Percentiles rank a stretch among this genome's conserved stretches.
These are phyloP conservation scores for Vanessa cardui DNA, from an alignment of 2,888 invertebrate species.

Conservation along the genomic window DNA sequence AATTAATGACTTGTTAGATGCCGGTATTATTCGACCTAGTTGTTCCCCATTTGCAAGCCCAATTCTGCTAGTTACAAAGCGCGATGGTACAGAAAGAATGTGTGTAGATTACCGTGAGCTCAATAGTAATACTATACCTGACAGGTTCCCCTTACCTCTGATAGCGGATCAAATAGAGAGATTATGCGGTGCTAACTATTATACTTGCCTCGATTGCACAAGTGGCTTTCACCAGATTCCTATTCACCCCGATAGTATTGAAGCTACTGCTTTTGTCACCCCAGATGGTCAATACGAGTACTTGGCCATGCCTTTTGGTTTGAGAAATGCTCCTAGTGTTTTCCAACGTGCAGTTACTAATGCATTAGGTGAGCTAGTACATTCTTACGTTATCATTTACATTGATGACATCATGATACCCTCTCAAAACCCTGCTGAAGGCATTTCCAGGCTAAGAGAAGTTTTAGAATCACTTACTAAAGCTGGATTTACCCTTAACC, in stretches of 20 bases:
- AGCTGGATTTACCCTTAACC: constrained; percentile 24
- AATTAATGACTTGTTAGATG: not conserved
- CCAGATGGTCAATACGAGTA: constrained; percentile 24
- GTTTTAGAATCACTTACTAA: constrained; percentile 25
- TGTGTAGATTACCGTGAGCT: constrained; percentile 38
- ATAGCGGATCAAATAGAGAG: not conserved
- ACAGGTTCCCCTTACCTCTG: constrained; percentile 32
- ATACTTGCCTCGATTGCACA: constrained; percentile 6
- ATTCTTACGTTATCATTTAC: constrained; percentile 32
- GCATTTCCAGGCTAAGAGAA: constrained; percentile 20
- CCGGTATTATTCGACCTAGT: constrained; percentile 28
- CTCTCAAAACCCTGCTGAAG: constrained; percentile 11
- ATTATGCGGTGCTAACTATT: not conserved
- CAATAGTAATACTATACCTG: constrained; percentile 32
- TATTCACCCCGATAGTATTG: not conserved
- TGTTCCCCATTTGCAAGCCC: constrained; percentile 36
- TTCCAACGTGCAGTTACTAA: constrained; percentile 30
- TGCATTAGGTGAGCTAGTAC: constrained; percentile 31
- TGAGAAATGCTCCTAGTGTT: constrained; percentile 25
- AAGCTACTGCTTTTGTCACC: constrained; percentile 7
- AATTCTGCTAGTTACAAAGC: constrained; percentile 31
- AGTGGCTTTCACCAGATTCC: constrained; percentile 16
- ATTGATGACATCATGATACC: constrained; percentile 31
- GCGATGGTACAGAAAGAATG: constrained; percentile 16
- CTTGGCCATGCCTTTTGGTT: constrained; percentile 31